Evolutionary conservation across 2,113 vertebrate species (phyloP), one percentile per base, ranked within the genome.

Genomic region (Neodontobutis hainanensis): DNA sequence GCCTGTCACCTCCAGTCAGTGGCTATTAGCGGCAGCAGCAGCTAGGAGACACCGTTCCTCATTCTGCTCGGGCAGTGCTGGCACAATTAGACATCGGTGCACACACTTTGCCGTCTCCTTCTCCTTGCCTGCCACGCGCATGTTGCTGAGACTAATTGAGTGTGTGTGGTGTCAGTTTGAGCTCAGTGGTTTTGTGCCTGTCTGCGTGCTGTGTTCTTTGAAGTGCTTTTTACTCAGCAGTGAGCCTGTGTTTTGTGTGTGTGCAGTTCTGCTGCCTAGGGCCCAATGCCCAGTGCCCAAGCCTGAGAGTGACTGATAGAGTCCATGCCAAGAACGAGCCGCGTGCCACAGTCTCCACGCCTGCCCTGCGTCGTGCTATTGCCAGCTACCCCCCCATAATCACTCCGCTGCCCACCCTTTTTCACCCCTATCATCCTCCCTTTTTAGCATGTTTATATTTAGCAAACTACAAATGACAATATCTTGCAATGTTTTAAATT

Each of bases 251-350:
- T 75, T 60, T 61, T 62, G 70, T 51, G 42, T 57, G 57, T 63
- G 73, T 52, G 61, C 65, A 52, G 38, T 48, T 65, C 15, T 72
- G 74, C 78, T 78, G 81, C 80, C 3, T 45, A 88, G 83, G 89
- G 87, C 89, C 83, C 46, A 0, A 57, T 80, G 90, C 85, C 90
- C 46, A 0, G 60, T 80, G 90, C 85, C 90, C 85, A 75, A 80
- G 88, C 87, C 90, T 90, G 88, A 87, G 86, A 89, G 73, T 80
- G 86, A 80, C 69, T 74, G 90, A 91, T 91, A 91, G 90, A 90
- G 84, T 82, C 83, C 77, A 75, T 86, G 90, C 90, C 90, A 91
- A 78, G 80, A 78, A n/a, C 61, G 78, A 87, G 77, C 84, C 61
- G 84, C 82, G 80, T 82, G 82, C 87, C 84, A 84, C 86, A 75